Evolutionary conservation across 2,113 vertebrate species (phyloP).

Genomic region (Marcusenius ussheri): DNA sequence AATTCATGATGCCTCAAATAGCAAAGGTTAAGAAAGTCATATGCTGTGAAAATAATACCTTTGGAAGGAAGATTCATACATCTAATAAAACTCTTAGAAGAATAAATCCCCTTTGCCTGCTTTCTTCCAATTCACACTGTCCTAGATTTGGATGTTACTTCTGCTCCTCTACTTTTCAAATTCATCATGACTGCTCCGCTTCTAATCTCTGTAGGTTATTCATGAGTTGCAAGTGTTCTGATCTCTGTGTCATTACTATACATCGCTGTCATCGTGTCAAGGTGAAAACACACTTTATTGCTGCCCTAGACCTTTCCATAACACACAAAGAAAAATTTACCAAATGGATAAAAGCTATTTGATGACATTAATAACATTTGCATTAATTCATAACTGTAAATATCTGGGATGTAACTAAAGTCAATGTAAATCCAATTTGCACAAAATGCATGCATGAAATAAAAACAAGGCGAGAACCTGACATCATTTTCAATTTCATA

Average conservation of each 20-base stretch:
- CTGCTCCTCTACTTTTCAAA: slow-evolving; percentile 14
- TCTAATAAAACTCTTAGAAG: not conserved
- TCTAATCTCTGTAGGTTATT: slow-evolving; percentile 30
- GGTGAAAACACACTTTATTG: not conserved
- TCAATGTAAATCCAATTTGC: not conserved
- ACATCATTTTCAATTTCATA: slow-evolving; percentile 67
- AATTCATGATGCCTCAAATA: slow-evolving; percentile 35
- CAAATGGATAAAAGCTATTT: not conserved
- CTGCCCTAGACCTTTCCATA: not conserved
- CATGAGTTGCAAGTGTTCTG: slow-evolving; percentile 14
- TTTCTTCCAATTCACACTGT: slow-evolving; percentile 26
- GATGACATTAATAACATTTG: not conserved
- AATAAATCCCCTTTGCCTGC: not conserved
- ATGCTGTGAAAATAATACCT: slow-evolving; percentile 38
- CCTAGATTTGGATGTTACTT: slow-evolving; percentile 38
- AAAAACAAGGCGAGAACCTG: slow-evolving; percentile 43
- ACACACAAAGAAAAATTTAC: not conserved
- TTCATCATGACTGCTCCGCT: slow-evolving; percentile 2
- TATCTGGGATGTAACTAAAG: not conserved
- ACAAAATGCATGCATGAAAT: slow-evolving; percentile 19
- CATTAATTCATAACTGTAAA: slow-evolving; percentile 5
- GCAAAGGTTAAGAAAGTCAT: slow-evolving; percentile 11
- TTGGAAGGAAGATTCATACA: slow-evolving; percentile 24
- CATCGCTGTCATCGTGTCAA: not conserved
- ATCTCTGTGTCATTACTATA: slow-evolving; percentile 18